These are phyloP conservation scores for Heterotis niloticus DNA, from an alignment of 2,113 vertebrate genomes.

Conservation along the genomic window DNA sequence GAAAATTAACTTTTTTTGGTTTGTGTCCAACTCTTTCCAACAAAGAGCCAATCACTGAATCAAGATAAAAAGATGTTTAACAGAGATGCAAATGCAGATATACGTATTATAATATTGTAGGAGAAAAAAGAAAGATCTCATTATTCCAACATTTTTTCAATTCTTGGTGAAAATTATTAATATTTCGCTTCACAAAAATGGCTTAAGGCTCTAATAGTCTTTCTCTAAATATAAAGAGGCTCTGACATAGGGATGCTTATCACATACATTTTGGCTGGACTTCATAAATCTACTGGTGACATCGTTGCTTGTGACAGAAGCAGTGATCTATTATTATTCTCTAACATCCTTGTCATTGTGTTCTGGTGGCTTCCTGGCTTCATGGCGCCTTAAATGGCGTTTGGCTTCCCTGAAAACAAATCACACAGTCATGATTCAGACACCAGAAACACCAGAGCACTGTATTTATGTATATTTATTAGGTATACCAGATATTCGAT, in stretches of 20 bases:
- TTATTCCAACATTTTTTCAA: slow-evolving; percentile 1
- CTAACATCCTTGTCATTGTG: background rate
- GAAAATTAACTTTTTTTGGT: background rate
- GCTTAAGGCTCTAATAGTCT: background rate
- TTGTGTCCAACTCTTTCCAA: slow-evolving; percentile 7
- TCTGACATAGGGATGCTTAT: background rate
- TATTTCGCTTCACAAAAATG: background rate
- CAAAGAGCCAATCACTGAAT: background rate
- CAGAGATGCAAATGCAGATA: background rate
- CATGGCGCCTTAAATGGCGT: no score
- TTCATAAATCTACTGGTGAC: background rate
- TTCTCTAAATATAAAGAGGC: background rate
- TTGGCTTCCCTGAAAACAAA: no score
- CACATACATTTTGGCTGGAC: background rate
- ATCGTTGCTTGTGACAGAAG: background rate
- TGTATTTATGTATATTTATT: background rate
- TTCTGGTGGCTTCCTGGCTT: background rate
- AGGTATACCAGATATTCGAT: background rate
- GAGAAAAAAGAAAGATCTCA: background rate
- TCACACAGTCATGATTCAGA: no score
- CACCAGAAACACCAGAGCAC: background rate
- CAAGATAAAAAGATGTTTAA: background rate
- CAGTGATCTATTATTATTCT: background rate
- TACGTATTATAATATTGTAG: background rate
- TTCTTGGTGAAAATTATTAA: background rate